Percentiles rank a stretch among this genome's conserved stretches.
phyloP scores from a whole-genome alignment of 2,113 vertebrate species.

The Emydocephalus ijimae region DNA sequence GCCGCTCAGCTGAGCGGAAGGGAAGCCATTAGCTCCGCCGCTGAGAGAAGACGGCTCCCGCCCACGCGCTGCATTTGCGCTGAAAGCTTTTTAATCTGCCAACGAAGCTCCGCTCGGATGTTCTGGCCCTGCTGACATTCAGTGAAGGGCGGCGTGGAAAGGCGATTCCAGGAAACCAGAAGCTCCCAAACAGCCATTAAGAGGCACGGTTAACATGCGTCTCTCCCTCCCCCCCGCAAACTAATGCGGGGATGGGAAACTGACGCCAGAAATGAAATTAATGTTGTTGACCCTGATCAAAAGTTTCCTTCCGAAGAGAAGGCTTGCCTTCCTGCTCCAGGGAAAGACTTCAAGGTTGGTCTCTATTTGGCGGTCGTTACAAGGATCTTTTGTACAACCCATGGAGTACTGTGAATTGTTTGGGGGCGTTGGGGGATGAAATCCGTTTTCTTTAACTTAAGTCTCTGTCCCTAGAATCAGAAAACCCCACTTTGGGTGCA shows the following conservation, averaged over 20 bases:
- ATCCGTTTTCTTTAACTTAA: neutral
- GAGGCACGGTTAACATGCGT: neutral
- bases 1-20: neutral
- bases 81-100: neutral
- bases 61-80: neutral
- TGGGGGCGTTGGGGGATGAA: neutral
- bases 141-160: neutral
- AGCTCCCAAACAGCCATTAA: neutral
- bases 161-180: neutral
- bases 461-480: neutral
- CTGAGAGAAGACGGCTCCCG: neutral
- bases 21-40: neutral
- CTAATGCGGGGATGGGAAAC: neutral
- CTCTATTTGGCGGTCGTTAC: neutral
- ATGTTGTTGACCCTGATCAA: neutral
- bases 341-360: neutral
- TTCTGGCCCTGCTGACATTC: neutral
- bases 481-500: neutral
- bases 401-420: neutral
- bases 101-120: neutral
- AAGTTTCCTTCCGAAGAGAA: neutral
- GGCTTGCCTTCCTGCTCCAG: neutral
- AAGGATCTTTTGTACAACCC: neutral
- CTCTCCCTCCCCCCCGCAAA: accelerated
- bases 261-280: neutral